Percentiles rank a stretch among this genome's conserved stretches.
Evolutionary conservation across 1,140 invertebrate genomes (phyloP).

Genomic region (Drosophila willistoni): DNA sequence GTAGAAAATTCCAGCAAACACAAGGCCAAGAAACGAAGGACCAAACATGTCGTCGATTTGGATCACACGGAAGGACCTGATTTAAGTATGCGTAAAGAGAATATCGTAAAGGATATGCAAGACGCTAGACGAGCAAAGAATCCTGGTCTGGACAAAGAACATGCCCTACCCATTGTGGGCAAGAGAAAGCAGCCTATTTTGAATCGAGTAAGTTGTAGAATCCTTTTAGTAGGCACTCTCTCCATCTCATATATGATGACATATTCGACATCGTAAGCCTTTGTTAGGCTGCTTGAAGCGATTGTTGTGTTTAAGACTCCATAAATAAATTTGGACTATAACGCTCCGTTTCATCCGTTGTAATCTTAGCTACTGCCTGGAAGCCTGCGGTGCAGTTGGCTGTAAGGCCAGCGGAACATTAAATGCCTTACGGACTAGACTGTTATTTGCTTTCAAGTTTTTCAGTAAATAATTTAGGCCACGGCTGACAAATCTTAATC

Average conservation of each 20-base stretch:
- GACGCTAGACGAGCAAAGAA: slow-evolving; percentile 85
- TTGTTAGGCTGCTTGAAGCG: slow-evolving; percentile 40
- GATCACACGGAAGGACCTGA: slow-evolving; percentile 84
- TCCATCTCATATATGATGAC: slow-evolving; percentile 48
- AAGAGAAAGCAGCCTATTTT: slow-evolving; percentile 85
- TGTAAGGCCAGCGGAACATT: slow-evolving; percentile 82
- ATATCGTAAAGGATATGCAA: slow-evolving; percentile 86
- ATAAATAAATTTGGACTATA: slow-evolving; percentile 31
- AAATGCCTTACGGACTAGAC: slow-evolving; percentile 46
- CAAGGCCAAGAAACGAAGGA: slow-evolving; percentile 39
- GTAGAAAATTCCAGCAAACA: slow-evolving; percentile 36
- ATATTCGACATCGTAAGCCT: slow-evolving; percentile 79
- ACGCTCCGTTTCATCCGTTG: slow-evolving; percentile 69
- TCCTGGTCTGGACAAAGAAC: slow-evolving; percentile 87
- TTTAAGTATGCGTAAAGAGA: slow-evolving; percentile 58
- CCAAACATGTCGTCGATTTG: slow-evolving; percentile 82
- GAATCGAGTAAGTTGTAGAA: slow-evolving; percentile 85
- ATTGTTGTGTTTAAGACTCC: slow-evolving; percentile 35
- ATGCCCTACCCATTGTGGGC: slow-evolving; percentile 86
- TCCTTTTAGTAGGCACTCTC: no score
- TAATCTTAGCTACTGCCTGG: slow-evolving; percentile 76
- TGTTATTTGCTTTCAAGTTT: slow-evolving; percentile 41
- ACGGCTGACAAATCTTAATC: slow-evolving; percentile 38
- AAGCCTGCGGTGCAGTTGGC: slow-evolving; percentile 46
- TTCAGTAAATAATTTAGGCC: slow-evolving; percentile 52